Evolutionary conservation across 2,797 vertebrate species (phyloP), one percentile per base, ranked within the genome.

Genomic region (Mus spretus): DNA sequence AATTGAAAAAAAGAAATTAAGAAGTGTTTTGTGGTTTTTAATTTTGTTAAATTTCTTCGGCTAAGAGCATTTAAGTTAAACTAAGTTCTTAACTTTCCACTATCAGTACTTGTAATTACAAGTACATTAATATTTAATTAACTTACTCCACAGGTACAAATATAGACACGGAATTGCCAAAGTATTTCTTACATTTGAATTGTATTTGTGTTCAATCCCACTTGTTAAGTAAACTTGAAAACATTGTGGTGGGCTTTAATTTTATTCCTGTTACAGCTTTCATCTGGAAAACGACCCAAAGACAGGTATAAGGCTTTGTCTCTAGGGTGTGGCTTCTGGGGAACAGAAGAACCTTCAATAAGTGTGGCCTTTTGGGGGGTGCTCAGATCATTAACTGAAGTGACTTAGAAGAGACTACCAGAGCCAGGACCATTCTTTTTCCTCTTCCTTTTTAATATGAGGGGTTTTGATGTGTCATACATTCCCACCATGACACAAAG

Each of bases 11-110:
- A 70, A 40, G 37, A 37, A 67, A 67, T 86, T 53, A 53, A 53
- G 9, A 86, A 53, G 4, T 26, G 37, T 74, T 87, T 87, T 28
- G 94, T 34, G 20, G 13, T 90, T 59, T 96, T 97, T 53, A 95
- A 67, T 93, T 89, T 19, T 96, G 95, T 96, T 98, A 98, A 97
- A 82, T 88, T 55, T 92, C 61, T 90, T 86, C 94, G 94, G 89
- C 44, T 87, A 94, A 24, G 90, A 91, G 78, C 31, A 63, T 95
- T 96, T 74, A 96, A 97, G 47, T 90, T 94, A 78, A 47, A 97
- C 15, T 24, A 97, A 96, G 63, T 31, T 78, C 93, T 96, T 96
- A 90, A 96, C 7, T 93, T 97, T 95, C 24, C 5, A 83, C 91
- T 89, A 88, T 85, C 0, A 72, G 15, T 95, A 97, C 95, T 90